Evolutionary conservation across 2,113 vertebrate species (phyloP).

Genomic region (Gavialis gangeticus): DNA sequence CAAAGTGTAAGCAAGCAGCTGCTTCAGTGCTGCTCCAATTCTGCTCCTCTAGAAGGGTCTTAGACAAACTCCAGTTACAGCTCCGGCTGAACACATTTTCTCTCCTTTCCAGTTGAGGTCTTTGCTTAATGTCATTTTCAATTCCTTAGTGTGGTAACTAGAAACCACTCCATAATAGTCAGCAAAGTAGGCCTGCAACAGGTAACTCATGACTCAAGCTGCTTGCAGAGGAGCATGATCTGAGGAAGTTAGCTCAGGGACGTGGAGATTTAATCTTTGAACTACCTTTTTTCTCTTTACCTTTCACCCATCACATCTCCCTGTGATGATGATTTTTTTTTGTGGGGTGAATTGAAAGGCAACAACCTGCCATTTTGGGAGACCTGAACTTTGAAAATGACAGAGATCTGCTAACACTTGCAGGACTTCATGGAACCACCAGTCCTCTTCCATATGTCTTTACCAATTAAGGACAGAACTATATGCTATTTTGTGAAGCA

Average conservation of each 20-base stretch:
- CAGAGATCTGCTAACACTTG: constrained; percentile 14
- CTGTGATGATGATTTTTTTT: neutral
- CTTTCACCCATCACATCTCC: neutral
- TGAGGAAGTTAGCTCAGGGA: too few species aligned
- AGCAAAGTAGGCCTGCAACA: too few species aligned
- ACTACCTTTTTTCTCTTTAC: too few species aligned
- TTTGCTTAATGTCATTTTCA: too few species aligned
- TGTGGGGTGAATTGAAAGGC: neutral
- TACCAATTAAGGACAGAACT: constrained; percentile 12
- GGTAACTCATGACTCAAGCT: too few species aligned
- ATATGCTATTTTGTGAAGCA: neutral
- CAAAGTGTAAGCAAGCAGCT: neutral
- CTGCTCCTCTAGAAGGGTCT: neutral
- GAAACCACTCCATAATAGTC: too few species aligned
- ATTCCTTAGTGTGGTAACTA: too few species aligned
- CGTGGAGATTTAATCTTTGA: too few species aligned
- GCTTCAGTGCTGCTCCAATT: neutral
- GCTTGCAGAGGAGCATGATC: too few species aligned
- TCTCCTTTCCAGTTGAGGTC: too few species aligned
- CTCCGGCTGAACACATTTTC: neutral
- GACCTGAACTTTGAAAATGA: constrained; percentile 26
- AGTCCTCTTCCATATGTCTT: neutral
- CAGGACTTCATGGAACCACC: constrained; percentile 16
- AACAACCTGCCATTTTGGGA: neutral
- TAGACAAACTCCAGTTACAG: neutral